Percentiles rank a stretch among this genome's conserved stretches.
Conservation (phyloP, 2,888 invertebrate species). For the Watsonalla cultraria region DNA sequence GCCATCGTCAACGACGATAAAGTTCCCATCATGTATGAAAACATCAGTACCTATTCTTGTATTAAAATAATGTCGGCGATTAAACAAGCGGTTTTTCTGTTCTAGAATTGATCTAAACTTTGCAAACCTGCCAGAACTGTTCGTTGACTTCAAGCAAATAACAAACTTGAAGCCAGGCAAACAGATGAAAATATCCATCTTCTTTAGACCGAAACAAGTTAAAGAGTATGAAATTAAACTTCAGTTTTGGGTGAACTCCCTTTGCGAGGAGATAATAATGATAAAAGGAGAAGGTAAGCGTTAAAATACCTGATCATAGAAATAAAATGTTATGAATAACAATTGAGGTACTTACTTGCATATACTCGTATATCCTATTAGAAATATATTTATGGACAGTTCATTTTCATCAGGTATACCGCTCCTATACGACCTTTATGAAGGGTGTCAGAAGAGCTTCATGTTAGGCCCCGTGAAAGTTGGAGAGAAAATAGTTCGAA, state of each 20-base stretch:
- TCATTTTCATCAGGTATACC: slow-evolving; percentile 46
- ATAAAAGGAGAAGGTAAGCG: slow-evolving; percentile 76
- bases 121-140: slow-evolving; percentile 68
- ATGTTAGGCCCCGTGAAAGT: slow-evolving; percentile 67
- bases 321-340: not conserved
- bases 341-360: not conserved
- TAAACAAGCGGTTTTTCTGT: slow-evolving; percentile 7
- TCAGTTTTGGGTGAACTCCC: slow-evolving; percentile 75
- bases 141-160: slow-evolving; percentile 60
- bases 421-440: slow-evolving; percentile 63
- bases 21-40: slow-evolving; percentile 48
- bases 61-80: not conserved
- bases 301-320: not conserved
- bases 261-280: slow-evolving; percentile 66
- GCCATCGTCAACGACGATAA: slow-evolving; percentile 54
- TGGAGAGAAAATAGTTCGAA: slow-evolving; percentile 69
- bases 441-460: slow-evolving; percentile 70
- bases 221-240: slow-evolving; percentile 71
- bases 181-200: slow-evolving; percentile 66
- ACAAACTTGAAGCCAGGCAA: slow-evolving; percentile 55
- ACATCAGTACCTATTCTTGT: too few relatives aligned
- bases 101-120: slow-evolving; percentile 75
- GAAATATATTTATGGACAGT: not conserved
- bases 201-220: slow-evolving; percentile 76
- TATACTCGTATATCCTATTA: not conserved